Evolutionary conservation across 2,888 invertebrate genomes (phyloP).

Genomic region (Drosophila meridionalis): DNA sequence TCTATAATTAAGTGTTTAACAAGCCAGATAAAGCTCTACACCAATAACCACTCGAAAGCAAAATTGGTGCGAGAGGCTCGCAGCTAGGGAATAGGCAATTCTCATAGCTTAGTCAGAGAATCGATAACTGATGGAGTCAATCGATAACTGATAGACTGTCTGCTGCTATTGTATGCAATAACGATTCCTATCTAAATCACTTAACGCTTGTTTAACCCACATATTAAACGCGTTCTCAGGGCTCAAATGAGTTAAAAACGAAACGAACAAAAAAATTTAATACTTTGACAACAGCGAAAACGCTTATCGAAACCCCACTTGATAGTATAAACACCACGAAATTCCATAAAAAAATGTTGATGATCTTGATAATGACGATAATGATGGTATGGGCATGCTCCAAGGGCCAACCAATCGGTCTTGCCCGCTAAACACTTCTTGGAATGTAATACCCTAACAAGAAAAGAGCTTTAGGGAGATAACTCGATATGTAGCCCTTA

Average conservation of each 20-base stretch:
- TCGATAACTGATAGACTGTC: slow-evolving; percentile 12
- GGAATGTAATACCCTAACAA: slow-evolving; percentile 1
- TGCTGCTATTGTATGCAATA: neutral
- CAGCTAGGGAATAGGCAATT: slow-evolving; percentile 3
- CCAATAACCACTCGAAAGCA: slow-evolving; percentile 4
- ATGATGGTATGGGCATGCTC: slow-evolving; percentile 11
- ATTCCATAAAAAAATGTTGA: slow-evolving; percentile 22
- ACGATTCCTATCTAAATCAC: slow-evolving; percentile 49
- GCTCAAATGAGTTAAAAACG: neutral
- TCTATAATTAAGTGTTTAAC: slow-evolving; percentile 17
- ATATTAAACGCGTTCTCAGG: slow-evolving; percentile 27
- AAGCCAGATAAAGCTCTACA: slow-evolving; percentile 11
- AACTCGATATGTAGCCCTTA: neutral
- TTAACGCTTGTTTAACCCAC: slow-evolving; percentile 62
- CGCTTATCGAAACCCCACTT: slow-evolving; percentile 44
- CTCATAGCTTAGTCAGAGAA: slow-evolving; percentile 8
- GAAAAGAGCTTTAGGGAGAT: neutral
- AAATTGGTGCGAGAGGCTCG: slow-evolving; percentile 13
- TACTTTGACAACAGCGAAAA: slow-evolving; percentile 11
- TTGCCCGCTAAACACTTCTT: neutral
- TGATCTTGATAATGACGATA: slow-evolving; percentile 15
- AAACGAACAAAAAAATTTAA: slow-evolving; percentile 1
- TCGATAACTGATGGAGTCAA: slow-evolving; percentile 6
- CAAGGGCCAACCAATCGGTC: slow-evolving; percentile 24
- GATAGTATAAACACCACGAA: slow-evolving; percentile 30